These are phyloP conservation scores for Cryptocephalus moraei DNA, from an alignment of 2,888 invertebrate genomes.

Conservation along the genomic window DNA sequence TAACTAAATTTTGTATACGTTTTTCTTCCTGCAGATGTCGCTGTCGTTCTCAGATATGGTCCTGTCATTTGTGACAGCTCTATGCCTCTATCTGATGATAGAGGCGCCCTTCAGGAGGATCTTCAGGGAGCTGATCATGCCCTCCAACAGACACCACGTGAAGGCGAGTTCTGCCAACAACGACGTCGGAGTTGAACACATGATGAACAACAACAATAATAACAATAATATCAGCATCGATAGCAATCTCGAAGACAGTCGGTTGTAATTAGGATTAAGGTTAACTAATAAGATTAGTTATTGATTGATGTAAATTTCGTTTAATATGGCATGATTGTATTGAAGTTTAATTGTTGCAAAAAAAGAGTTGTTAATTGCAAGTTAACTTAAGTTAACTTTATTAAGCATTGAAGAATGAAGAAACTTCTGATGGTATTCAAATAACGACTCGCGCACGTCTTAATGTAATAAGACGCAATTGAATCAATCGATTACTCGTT, in stretches of 20 bases:
- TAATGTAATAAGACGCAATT: too few relatives aligned
- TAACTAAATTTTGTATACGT: background rate
- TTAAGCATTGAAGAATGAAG: too few relatives aligned
- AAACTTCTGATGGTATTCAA: too few relatives aligned
- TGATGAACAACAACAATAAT: constrained; percentile 14
- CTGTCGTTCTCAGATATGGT: constrained; percentile 40
- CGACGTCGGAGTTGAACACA: constrained; percentile 11
- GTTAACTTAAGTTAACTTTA: too few relatives aligned
- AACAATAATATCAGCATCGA: too few relatives aligned
- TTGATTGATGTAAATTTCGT: too few relatives aligned
- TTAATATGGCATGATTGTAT: too few relatives aligned
- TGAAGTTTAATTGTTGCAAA: too few relatives aligned
- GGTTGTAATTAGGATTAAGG: constrained; percentile 7
- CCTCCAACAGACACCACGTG: constrained; percentile 5
- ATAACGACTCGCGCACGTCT: too few relatives aligned
- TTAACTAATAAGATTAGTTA: too few relatives aligned
- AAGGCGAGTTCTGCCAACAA: constrained; percentile 5
- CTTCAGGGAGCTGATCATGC: constrained; percentile 30
- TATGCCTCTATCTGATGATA: constrained; percentile 42
- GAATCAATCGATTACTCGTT: too few relatives aligned
- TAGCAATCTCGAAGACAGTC: constrained; percentile 16
- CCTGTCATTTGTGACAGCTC: constrained; percentile 40
- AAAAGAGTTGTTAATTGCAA: too few relatives aligned
- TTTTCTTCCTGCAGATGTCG: constrained; percentile 34
- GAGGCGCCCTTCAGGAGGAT: constrained; percentile 48